Base-by-base conservation (phyloP, 37 sponge, comb jelly and placozoan genomes). In the Spongilla lacustris region DNA sequence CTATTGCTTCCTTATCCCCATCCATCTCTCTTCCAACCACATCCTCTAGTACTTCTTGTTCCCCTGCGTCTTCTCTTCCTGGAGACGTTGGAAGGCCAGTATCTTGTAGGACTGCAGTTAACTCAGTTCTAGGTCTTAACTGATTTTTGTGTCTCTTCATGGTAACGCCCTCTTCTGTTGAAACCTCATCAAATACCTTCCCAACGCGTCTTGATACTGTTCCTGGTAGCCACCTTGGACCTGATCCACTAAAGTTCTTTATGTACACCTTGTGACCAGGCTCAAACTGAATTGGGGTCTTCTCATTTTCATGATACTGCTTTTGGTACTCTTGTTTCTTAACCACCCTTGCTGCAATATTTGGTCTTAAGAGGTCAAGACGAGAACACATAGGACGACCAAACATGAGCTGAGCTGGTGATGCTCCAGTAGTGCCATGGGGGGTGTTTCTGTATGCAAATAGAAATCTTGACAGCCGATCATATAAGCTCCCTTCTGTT, bases 331-430 rank as follows among this genome's bases (percentile, higher is more conserved):
- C 41, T 41, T 41, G 41, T 41, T 41, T 41, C 41, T 41, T 41
- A 41, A 41, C 41, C 41, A 41, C 41, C 41, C 41, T 41, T 41
- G 41, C 41, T 41, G 41, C 41, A 41, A 41, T 41, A 41, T 41
- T 41, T 41, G 41, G 41, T 41, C 41, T 41, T 41, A 41, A 41
- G 58, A 58, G 73, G 31, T 11, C 73, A 9, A 25, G 27, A 72
- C 17, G 73, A 13, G 73, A 72, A 72, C 30, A 13, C 31, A 72
- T 21, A 33, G 31, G 73, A 33, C 73, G 30, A 33, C 73, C 73
- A 32, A 72, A 72, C 73, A 72, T 72, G 31, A 72, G 73, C 31
- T 72, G 31, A 33, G 70, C 25, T 27, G 70, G 70, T 69, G 70
- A 69, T 27, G 28, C 70, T 72, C 73, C 73, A 72, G 73, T 72